Conservation (phyloP, 1,140 invertebrate species). For the Atta colombica region DNA sequence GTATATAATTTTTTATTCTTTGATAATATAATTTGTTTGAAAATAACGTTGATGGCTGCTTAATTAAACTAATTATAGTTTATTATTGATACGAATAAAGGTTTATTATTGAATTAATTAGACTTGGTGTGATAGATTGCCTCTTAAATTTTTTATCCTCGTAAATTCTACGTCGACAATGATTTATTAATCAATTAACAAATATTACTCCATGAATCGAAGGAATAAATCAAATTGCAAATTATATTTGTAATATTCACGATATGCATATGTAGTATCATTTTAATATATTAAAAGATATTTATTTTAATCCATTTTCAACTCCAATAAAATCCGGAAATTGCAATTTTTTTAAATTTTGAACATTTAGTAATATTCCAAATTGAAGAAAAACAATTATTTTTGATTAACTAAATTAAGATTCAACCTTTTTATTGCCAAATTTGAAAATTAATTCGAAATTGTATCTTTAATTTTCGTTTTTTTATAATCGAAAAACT, state of each 20-base stretch:
- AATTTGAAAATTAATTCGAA: not conserved
- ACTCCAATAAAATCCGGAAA: not conserved
- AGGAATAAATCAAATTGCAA: constrained; percentile 19
- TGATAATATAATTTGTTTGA: not conserved
- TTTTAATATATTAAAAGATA: constrained; percentile 29
- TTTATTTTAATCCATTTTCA: constrained; percentile 17
- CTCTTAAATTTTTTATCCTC: constrained; percentile 8
- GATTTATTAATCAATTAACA: constrained; percentile 28
- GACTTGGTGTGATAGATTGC: not conserved
- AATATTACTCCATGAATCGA: constrained; percentile 16
- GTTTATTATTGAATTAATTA: constrained; percentile 40
- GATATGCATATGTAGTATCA: not conserved
- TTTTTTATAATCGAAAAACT: not conserved
- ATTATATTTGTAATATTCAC: constrained; percentile 23
- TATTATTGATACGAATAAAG: not conserved
- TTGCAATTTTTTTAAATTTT: not conserved
- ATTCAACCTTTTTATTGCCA: not conserved
- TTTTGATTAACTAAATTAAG: not conserved
- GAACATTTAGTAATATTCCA: not conserved
- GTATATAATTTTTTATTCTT: not conserved
- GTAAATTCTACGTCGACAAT: not conserved
- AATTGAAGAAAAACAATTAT: not conserved
- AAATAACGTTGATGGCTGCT: constrained; percentile 31
- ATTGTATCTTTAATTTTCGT: not conserved
- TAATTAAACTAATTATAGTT: constrained; percentile 17